phyloP scores from a whole-genome alignment of 2,113 vertebrate species.

The Bos indicus region DNA sequence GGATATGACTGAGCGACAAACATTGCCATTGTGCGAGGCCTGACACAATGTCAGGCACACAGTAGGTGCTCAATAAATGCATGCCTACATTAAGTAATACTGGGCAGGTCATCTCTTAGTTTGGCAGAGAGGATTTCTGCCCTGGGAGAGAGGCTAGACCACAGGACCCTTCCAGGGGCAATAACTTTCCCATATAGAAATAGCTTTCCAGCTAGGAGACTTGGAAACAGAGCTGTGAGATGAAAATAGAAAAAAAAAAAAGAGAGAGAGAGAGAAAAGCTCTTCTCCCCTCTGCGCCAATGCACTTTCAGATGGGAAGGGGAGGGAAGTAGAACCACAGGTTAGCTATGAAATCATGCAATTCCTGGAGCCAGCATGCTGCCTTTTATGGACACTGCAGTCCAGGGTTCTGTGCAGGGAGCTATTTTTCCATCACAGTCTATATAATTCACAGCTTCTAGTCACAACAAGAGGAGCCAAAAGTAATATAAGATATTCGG shows the following conservation, averaged over 20 bases:
- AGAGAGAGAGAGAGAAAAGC: not conserved
- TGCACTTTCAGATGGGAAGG: not conserved
- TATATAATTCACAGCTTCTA: conserved; percentile 26
- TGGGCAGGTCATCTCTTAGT: not conserved
- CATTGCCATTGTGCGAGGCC: not conserved
- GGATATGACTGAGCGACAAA: not conserved
- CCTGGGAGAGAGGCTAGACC: not conserved
- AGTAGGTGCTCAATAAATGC: not conserved
- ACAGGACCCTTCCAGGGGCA: not conserved
- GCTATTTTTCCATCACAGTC: conserved; percentile 43
- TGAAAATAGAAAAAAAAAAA: not conserved
- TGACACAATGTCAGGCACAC: not conserved
- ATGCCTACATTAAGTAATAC: not conserved
- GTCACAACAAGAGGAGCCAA: conserved; percentile 11
- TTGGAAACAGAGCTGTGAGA: not conserved
- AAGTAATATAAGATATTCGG: not conserved
- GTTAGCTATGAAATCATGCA: conserved; percentile 40
- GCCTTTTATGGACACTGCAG: conserved; percentile 40
- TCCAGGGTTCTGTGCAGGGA: not conserved
- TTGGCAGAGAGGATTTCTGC: not conserved
- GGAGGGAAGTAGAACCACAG: not conserved
- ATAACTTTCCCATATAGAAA: not conserved
- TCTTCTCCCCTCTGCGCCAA: not conserved
- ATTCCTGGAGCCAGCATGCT: not conserved
- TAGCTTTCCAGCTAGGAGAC: not conserved